Evolutionary conservation across 1,140 invertebrate genomes (phyloP).

Genomic region (Tetramorium simillimum): DNA sequence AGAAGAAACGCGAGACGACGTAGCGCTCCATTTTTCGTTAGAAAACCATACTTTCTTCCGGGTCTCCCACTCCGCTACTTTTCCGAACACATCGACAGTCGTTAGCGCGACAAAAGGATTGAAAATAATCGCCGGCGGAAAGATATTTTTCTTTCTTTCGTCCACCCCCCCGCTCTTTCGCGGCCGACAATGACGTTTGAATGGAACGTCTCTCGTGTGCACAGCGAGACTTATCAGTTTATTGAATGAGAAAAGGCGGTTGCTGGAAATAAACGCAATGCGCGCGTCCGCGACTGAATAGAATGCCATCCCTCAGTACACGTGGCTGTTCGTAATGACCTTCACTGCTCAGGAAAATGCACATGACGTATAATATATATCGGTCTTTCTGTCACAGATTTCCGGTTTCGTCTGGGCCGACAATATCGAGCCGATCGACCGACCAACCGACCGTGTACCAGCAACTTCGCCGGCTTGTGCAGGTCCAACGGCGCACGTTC

Average conservation of each 20-base stretch:
- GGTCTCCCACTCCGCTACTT: background rate
- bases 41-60: constrained; percentile 14
- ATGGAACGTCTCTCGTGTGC: background rate
- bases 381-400: constrained; percentile 66
- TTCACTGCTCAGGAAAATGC: constrained; percentile 42
- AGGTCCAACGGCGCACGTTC: constrained; percentile 1
- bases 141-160: constrained; percentile 25
- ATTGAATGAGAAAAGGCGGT: constrained; percentile 43
- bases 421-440: constrained; percentile 47
- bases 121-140: background rate
- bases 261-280: constrained; percentile 42
- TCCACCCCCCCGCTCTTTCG: background rate
- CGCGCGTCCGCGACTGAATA: constrained; percentile 26
- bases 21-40: background rate
- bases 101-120: background rate
- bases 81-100: background rate
- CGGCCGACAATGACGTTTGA: background rate
- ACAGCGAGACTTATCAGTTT: constrained; percentile 22
- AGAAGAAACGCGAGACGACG: background rate
- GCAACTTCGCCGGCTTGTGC: background rate
- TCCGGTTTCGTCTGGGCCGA: constrained; percentile 43
- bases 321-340: constrained; percentile 65
- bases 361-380: constrained; percentile 48
- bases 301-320: constrained; percentile 20
- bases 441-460: constrained; percentile 5